Conservation (phyloP, 2,888 invertebrate genomes). For the Ceramica pisi region DNA sequence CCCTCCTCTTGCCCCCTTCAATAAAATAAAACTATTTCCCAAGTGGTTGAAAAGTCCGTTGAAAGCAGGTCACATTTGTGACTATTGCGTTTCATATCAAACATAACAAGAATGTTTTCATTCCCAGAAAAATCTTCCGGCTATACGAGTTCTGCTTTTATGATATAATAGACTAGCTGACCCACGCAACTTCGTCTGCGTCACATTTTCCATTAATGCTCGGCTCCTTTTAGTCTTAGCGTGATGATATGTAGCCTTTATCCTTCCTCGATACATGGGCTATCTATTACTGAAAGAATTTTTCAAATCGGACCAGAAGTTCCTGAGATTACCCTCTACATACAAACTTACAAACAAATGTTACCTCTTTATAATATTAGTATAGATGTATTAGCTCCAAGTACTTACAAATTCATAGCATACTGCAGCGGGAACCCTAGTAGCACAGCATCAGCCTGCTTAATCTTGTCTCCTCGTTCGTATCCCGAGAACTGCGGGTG, state of each 20-base stretch:
- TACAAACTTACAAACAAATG: too few relatives aligned
- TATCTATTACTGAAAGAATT: too few relatives aligned
- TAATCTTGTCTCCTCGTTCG: constrained; percentile 83
- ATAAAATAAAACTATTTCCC: neutral
- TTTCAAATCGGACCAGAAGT: too few relatives aligned
- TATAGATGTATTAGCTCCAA: neutral
- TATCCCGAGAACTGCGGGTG: constrained; percentile 91
- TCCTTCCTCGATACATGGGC: too few relatives aligned
- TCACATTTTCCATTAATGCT: too few relatives aligned
- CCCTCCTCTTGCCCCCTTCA: neutral
- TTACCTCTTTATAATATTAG: too few relatives aligned
- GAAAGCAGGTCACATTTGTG: neutral
- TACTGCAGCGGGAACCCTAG: constrained; percentile 91
- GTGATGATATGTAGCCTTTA: too few relatives aligned
- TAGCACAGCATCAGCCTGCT: constrained; percentile 91
- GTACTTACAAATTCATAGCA: constrained; percentile 86
- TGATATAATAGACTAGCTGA: too few relatives aligned
- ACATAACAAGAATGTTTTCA: neutral
- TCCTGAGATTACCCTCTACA: too few relatives aligned
- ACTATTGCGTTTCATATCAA: neutral
- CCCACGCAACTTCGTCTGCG: too few relatives aligned
- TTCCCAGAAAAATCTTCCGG: neutral
- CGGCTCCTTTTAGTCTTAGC: too few relatives aligned
- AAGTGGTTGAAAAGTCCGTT: neutral
- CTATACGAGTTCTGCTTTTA: neutral